phyloP scores from a whole-genome alignment of 1,140 invertebrate species.

The Drosophila quadrilineata region DNA sequence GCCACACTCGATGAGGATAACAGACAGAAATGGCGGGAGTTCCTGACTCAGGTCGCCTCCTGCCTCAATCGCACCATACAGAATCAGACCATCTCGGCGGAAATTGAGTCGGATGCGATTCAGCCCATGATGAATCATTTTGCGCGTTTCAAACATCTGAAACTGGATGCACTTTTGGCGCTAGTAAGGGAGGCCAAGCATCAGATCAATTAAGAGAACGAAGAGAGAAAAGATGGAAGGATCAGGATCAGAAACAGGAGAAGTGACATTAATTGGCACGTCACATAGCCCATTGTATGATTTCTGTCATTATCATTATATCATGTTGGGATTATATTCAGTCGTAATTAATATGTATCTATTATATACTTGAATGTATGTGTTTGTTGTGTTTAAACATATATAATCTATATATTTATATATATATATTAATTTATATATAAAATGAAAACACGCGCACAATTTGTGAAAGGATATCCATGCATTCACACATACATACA shows the following conservation, averaged over 20 bases:
- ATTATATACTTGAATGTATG: conserved; percentile 23
- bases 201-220: conserved; percentile 64
- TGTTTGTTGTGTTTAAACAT: conserved; percentile 38
- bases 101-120: conserved; percentile 79
- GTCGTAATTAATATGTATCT: conserved; percentile 28
- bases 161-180: conserved; percentile 75
- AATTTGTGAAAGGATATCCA: conserved; percentile 37
- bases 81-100: conserved; percentile 76
- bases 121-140: conserved; percentile 78
- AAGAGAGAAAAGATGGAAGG: conserved; percentile 1
- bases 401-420: conserved; percentile 24
- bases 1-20: conserved; percentile 47
- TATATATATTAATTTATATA: conserved; percentile 13
- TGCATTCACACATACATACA: conserved; percentile 19
- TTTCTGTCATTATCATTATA: conserved; percentile 23
- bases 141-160: conserved; percentile 75
- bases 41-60: conserved; percentile 67
- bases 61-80: conserved; percentile 75
- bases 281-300: conserved; percentile 13
- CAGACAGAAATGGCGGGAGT: conserved; percentile 65
- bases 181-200: conserved; percentile 76
- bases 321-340: conserved; percentile 32
- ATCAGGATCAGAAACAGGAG: too few relatives aligned
- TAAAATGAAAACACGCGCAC: conserved; percentile 29
- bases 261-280: conserved; percentile 10